phyloP scores from a whole-genome alignment of 2,888 invertebrate species.

The Agrotis segetum region DNA sequence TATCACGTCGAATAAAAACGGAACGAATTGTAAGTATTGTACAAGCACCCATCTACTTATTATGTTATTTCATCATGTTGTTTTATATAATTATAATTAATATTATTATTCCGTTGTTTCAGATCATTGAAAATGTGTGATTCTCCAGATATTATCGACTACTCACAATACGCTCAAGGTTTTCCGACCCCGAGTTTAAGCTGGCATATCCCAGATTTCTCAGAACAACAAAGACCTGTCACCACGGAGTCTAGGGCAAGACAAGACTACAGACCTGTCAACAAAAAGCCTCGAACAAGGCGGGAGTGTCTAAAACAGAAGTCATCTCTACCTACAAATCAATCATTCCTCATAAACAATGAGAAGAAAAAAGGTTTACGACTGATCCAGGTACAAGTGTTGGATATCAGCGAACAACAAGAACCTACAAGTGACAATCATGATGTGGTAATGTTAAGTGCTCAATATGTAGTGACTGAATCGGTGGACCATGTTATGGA shows the following conservation, averaged over 20 bases:
- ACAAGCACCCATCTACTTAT: no score
- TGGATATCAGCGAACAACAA: conserved; percentile 5
- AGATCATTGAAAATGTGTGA: no score
- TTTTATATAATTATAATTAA: no score
- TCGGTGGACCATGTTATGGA: conserved; percentile 5
- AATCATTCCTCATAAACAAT: conserved; percentile 5
- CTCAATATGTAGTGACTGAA: conserved; percentile 2
- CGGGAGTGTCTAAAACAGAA: background rate
- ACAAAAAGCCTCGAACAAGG: background rate
- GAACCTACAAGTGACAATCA: conserved; percentile 6
- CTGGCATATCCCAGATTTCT: conserved; percentile 2
- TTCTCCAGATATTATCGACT: no score
- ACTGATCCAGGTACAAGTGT: conserved; percentile 6
- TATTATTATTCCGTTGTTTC: no score
- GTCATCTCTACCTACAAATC: background rate
- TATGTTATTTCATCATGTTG: no score
- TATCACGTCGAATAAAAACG: no score
- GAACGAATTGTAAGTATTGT: no score
- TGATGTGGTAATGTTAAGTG: background rate
- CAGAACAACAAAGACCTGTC: background rate
- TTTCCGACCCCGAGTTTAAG: background rate
- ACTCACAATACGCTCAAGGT: no score
- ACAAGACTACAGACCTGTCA: background rate
- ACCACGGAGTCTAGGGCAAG: no score
- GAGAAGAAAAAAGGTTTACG: conserved; percentile 6